These are phyloP conservation scores for Heloderma charlesbogerti DNA, from an alignment of 2,113 vertebrate genomes.

Conservation along the genomic window DNA sequence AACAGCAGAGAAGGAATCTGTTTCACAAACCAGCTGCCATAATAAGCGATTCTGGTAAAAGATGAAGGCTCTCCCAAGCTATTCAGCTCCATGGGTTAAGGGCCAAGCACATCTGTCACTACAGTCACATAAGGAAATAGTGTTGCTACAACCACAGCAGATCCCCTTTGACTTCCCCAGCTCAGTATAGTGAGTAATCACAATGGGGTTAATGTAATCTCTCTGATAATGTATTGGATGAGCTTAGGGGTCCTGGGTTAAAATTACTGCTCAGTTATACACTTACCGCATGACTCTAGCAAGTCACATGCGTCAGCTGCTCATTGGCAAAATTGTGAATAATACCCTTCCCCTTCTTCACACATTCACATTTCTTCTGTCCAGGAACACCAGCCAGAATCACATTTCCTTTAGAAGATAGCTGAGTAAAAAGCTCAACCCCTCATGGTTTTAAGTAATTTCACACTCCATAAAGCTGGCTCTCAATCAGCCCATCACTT, in stretches of 20 bases:
- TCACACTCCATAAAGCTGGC: background rate
- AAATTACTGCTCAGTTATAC: background rate
- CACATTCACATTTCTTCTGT: background rate
- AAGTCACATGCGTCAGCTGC: background rate
- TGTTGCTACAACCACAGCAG: background rate
- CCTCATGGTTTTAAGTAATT: background rate
- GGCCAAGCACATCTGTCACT: background rate
- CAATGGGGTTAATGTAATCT: background rate
- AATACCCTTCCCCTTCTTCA: background rate
- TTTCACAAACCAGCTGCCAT: slow-evolving; percentile 14
- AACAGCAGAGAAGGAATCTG: background rate
- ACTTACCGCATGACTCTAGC: background rate
- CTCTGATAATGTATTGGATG: background rate
- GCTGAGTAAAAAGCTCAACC: background rate
- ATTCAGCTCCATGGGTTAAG: background rate
- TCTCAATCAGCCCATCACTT: background rate
- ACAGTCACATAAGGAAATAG: background rate
- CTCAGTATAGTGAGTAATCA: background rate
- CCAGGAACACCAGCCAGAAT: background rate
- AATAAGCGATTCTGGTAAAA: slow-evolving; percentile 8
- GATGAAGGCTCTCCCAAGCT: background rate
- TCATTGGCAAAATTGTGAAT: slow-evolving; percentile 4
- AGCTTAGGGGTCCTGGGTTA: background rate
- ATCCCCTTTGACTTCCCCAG: background rate
- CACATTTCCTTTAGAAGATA: background rate